Percentiles rank a stretch among this genome's conserved stretches.
Conservation (phyloP, 2,797 vertebrate species). For the Enteromius thamalakanensis region DNA sequence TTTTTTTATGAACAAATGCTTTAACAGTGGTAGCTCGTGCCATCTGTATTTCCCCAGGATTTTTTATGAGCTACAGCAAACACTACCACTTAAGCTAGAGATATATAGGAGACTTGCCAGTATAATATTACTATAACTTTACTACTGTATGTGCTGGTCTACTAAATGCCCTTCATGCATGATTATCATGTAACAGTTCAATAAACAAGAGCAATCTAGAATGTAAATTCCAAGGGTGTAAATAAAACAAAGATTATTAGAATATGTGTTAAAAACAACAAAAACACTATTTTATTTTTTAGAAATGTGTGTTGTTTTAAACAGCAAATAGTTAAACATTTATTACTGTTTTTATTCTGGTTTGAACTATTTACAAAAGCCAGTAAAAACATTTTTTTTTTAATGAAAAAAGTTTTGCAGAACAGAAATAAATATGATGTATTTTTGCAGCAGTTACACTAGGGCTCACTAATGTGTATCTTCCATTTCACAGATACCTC, state of each 20-base stretch:
- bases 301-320: neutral
- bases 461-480: neutral
- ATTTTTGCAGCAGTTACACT: neutral
- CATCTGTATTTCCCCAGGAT: slow-evolving; percentile 68
- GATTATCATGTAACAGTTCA: neutral
- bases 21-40: slow-evolving; percentile 62
- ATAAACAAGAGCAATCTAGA: neutral
- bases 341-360: neutral
- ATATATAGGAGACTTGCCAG: neutral
- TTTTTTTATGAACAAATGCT: slow-evolving; percentile 73
- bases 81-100: neutral
- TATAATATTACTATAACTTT: neutral
- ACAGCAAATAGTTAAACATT: neutral
- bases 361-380: neutral
- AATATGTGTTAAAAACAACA: neutral
- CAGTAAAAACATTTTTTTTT: neutral
- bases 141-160: neutral
- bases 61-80: slow-evolving; percentile 44
- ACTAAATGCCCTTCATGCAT: neutral
- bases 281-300: neutral
- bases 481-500: slow-evolving; percentile 81
- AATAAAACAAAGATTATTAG: neutral
- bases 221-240: neutral
- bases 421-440: neutral
- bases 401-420: neutral